Percentiles rank a stretch among this genome's conserved stretches.
Evolutionary conservation across 1,140 invertebrate genomes (phyloP).

Genomic region (Drosophila tropicalis): DNA sequence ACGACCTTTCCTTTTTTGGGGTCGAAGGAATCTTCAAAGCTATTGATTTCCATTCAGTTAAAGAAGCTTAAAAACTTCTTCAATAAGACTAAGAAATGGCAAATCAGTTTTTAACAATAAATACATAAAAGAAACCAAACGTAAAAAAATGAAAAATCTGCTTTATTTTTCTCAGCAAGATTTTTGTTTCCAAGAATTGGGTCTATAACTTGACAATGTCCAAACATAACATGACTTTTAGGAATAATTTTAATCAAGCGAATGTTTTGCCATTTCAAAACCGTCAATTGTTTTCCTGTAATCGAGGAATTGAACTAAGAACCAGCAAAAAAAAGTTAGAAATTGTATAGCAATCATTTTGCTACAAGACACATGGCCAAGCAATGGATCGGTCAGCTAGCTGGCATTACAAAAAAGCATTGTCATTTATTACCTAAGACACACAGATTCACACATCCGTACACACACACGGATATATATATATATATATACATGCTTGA

Average conservation of each 20-base stretch:
- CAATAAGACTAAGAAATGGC: too few species aligned
- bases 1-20: background rate
- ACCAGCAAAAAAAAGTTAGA: background rate
- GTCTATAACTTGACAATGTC: slow-evolving; percentile 17
- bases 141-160: too few species aligned
- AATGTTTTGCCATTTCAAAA: slow-evolving; percentile 1
- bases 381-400: slow-evolving; percentile 13
- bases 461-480: slow-evolving; percentile 10
- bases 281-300: background rate
- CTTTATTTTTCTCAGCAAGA: too few species aligned
- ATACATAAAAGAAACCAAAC: too few species aligned
- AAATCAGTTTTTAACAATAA: too few species aligned
- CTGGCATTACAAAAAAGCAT: slow-evolving; percentile 52
- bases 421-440: slow-evolving; percentile 76
- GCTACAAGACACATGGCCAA: background rate
- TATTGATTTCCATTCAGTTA: too few species aligned
- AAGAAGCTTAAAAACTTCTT: too few species aligned
- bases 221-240: slow-evolving; percentile 35
- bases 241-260: slow-evolving; percentile 31
- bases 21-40: too few species aligned
- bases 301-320: background rate
- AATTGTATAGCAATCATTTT: background rate
- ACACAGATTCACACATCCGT: slow-evolving; percentile 43
- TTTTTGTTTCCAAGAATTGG: too few species aligned
- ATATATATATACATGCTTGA: slow-evolving; percentile 56